phyloP scores from a whole-genome alignment of 2,797 vertebrate species.

The Columba guinea region DNA sequence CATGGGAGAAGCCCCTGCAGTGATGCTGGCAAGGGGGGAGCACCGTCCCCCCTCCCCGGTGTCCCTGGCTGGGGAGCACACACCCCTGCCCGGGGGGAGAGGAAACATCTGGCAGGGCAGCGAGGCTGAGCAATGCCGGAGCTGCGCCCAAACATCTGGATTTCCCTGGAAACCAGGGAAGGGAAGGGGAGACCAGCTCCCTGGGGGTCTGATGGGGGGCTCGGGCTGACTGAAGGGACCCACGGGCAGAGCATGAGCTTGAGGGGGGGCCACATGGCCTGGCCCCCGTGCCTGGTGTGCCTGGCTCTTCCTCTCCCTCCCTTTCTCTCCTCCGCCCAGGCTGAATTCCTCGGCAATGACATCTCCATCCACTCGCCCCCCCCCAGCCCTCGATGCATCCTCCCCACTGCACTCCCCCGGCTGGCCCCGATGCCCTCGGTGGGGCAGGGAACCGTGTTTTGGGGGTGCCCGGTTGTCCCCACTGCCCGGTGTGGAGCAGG shows the following conservation, averaged over 20 bases:
- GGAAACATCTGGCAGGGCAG: constrained; percentile 59
- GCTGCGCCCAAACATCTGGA: constrained; percentile 63
- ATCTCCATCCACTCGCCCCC: constrained; percentile 8
- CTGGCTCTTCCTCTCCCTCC: not conserved
- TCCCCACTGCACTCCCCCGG: too few species aligned
- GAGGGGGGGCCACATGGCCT: not conserved
- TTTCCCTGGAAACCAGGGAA: constrained; percentile 31
- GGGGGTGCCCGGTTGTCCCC: accelerated
- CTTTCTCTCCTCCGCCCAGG: constrained; percentile 28
- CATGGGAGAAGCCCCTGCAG: not conserved
- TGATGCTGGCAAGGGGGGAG: not conserved
- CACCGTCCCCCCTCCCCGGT: not conserved
- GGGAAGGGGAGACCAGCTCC: not conserved
- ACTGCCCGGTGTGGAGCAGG: not conserved
- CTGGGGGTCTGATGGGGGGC: not conserved
- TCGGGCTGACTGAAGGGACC: not conserved
- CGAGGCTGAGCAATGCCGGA: not conserved
- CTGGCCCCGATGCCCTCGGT: not conserved
- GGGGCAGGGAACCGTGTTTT: not conserved
- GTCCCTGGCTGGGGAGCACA: not conserved
- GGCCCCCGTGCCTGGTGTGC: not conserved
- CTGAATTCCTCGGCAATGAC: constrained; percentile 59
- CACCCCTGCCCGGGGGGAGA: not conserved
- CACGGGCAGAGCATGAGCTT: accelerated
- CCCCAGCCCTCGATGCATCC: not conserved